phyloP scores from a whole-genome alignment of 2,113 vertebrate genomes.

The Larimichthys crocea region DNA sequence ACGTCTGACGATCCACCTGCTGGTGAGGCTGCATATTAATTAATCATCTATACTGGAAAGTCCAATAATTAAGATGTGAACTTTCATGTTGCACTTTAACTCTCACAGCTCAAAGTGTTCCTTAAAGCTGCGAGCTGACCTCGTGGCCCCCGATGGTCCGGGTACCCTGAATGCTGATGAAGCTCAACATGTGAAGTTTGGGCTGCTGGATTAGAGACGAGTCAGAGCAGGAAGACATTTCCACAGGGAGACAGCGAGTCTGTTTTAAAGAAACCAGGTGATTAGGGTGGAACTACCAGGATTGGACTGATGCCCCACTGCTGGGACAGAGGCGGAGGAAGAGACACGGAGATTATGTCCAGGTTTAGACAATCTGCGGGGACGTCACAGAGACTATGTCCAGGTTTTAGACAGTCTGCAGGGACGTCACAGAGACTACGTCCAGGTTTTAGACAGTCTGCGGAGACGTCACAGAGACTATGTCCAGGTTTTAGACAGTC shows the following conservation, averaged over 20 bases:
- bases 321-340: constrained; percentile 13
- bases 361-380: too few species aligned
- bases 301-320: constrained; percentile 39
- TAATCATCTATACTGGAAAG: too few species aligned
- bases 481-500: too few species aligned
- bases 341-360: too few species aligned
- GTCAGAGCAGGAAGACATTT: constrained; percentile 22
- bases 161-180: constrained; percentile 7
- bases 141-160: background rate
- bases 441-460: too few species aligned
- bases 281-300: constrained; percentile 67
- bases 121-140: background rate
- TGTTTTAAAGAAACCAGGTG: constrained; percentile 59
- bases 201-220: constrained; percentile 22
- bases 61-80: too few species aligned
- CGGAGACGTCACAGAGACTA: too few species aligned
- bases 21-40: too few species aligned
- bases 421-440: too few species aligned
- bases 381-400: too few species aligned
- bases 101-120: background rate
- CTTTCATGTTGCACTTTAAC: background rate
- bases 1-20: too few species aligned
- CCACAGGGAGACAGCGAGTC: constrained; percentile 32
- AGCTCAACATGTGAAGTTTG: background rate
- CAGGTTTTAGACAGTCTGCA: too few species aligned